Evolutionary conservation across 2,113 vertebrate species (phyloP).

Genomic region (Prionailurus bengalensis): DNA sequence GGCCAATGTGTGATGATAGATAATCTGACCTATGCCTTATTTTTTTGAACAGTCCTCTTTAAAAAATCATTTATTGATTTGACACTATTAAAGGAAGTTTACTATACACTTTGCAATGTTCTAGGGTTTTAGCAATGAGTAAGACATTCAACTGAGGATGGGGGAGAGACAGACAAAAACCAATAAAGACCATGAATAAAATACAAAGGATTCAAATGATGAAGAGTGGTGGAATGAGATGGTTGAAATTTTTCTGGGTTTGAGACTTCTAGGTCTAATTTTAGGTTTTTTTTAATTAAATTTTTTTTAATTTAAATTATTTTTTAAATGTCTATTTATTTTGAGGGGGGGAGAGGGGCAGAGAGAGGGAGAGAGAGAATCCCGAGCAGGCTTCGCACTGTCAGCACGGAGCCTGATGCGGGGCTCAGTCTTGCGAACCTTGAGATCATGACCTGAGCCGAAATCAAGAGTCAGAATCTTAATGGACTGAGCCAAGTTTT

Average conservation of each 20-base stretch:
- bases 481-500: neutral
- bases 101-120: neutral
- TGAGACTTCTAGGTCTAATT: neutral
- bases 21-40: neutral
- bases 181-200: neutral
- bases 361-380: no score
- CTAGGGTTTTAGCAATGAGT: neutral
- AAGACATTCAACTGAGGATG: neutral
- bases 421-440: no score
- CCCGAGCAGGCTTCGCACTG: no score
- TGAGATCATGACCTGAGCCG: no score
- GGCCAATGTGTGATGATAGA: neutral
- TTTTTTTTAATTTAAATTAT: neutral
- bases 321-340: no score
- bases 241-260: neutral
- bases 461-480: no score
- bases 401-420: no score
- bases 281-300: neutral
- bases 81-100: constrained; percentile 6
- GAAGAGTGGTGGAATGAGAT: neutral
- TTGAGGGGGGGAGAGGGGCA: no score
- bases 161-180: neutral
- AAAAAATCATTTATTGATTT: neutral
- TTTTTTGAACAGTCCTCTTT: neutral
- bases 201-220: neutral